A percentile compares a stretch with the other conserved stretches of the same genome.
phyloP scores from a whole-genome alignment of 2,113 vertebrate species.

The Notarius quadriscutis region DNA sequence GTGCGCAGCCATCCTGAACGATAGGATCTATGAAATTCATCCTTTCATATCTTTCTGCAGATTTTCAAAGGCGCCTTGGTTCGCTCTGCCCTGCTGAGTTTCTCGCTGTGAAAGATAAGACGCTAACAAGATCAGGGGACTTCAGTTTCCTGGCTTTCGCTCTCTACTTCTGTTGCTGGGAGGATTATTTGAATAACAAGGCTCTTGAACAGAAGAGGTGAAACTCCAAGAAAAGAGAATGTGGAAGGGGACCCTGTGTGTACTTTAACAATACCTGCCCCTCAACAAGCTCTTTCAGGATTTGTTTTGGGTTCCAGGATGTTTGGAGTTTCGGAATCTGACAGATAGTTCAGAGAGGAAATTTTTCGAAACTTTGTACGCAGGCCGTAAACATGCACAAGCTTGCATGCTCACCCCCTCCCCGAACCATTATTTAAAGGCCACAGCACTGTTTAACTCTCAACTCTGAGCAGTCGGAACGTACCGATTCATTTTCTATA shows the following conservation, averaged over 20 bases:
- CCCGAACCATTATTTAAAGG: neutral
- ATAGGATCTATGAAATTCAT: slow-evolving; percentile 39
- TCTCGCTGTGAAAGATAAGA: slow-evolving; percentile 15
- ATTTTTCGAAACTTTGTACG: neutral
- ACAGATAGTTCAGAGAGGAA: neutral
- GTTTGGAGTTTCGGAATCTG: neutral
- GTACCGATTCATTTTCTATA: neutral
- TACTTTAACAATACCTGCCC: neutral
- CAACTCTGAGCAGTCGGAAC: neutral
- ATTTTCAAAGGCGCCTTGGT: slow-evolving; percentile 13
- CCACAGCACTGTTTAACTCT: neutral
- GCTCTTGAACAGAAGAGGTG: neutral
- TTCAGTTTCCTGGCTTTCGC: neutral
- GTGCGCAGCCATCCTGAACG: slow-evolving; percentile 36
- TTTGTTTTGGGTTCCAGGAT: neutral
- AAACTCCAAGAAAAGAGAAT: neutral
- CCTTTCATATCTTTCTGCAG: slow-evolving; percentile 11
- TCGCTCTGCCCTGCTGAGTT: slow-evolving; percentile 37
- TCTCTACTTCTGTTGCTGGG: slow-evolving; percentile 14
- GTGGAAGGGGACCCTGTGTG: neutral
- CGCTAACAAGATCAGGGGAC: slow-evolving; percentile 44
- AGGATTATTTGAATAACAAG: slow-evolving; percentile 37
- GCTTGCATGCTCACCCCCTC: too few relatives aligned
- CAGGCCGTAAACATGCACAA: neutral
- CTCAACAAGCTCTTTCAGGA: neutral